These are phyloP conservation scores for Heterodera schachtii DNA, from an alignment of 1,140 invertebrate genomes.

Conservation along the genomic window DNA sequence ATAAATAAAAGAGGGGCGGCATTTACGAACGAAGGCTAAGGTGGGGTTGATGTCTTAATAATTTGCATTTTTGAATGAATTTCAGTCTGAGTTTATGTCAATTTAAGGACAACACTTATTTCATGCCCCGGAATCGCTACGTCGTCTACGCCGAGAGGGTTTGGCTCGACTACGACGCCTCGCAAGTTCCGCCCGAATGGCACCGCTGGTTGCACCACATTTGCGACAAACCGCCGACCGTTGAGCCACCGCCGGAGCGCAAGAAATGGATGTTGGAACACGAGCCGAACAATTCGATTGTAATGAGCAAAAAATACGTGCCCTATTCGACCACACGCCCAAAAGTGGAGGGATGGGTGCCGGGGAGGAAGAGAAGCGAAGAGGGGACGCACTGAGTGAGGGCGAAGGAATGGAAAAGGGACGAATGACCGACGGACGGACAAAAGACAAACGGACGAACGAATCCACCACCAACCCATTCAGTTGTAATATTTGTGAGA, in stretches of 20 bases:
- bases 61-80: neutral
- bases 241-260: slow-evolving; percentile 44
- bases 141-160: slow-evolving; percentile 80
- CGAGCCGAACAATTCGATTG: slow-evolving; percentile 50
- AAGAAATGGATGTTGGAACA: slow-evolving; percentile 57
- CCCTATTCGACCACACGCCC: slow-evolving; percentile 63
- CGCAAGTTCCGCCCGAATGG: slow-evolving; percentile 89
- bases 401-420: neutral
- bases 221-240: slow-evolving; percentile 56
- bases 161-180: slow-evolving; percentile 86
- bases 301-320: slow-evolving; percentile 60
- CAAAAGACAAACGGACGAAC: no score
- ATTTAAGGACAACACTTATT: slow-evolving; percentile 59
- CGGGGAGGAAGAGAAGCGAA: slow-evolving; percentile 39
- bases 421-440: neutral
- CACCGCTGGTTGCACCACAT: slow-evolving; percentile 69
- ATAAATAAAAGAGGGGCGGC: no score
- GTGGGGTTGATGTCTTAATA: neutral
- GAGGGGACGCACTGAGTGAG: neutral
- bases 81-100: neutral
- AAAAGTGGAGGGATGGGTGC: slow-evolving; percentile 62
- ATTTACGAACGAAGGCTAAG: no score
- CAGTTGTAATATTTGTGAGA: no score
- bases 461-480: no score
- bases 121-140: slow-evolving; percentile 81